phyloP scores from a whole-genome alignment of 2,113 vertebrate genomes.

The Hoplias malabaricus region DNA sequence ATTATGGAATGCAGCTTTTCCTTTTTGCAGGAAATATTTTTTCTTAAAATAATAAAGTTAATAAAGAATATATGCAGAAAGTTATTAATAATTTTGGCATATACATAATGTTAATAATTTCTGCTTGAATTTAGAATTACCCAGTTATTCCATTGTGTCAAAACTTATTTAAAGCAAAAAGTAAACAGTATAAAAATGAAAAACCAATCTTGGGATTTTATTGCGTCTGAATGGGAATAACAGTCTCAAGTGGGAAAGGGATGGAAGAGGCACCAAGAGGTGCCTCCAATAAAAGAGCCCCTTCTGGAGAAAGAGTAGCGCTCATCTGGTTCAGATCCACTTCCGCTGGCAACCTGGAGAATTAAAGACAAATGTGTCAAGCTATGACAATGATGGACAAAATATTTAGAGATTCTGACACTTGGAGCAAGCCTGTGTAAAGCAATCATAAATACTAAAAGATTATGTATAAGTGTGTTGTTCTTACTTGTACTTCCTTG shows the following conservation, averaged over 20 bases:
- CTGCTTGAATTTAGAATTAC: no score
- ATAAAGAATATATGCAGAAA: no score
- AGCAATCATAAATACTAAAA: neutral
- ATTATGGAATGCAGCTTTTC: no score
- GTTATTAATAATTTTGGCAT: no score
- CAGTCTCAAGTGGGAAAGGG: constrained; percentile 4
- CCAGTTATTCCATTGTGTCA: no score
- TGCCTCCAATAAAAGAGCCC: constrained; percentile 36
- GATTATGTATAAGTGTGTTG: neutral
- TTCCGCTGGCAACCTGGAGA: constrained; percentile 34
- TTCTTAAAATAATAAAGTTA: no score
- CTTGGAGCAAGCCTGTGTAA: neutral
- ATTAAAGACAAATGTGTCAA: constrained; percentile 4
- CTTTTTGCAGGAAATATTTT: no score
- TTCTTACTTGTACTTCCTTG: constrained; percentile 51
- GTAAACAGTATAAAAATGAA: neutral
- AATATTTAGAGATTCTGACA: neutral
- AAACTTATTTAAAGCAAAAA: neutral
- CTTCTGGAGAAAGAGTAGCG: constrained; percentile 35
- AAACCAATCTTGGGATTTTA: neutral
- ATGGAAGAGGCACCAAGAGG: constrained; percentile 6
- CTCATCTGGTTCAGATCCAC: constrained; percentile 32
- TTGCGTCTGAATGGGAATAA: constrained; percentile 38
- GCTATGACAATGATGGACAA: neutral
- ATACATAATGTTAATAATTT: no score